phyloP scores from a whole-genome alignment of 2,888 invertebrate genomes.

The Hypselothyrea guttata region DNA sequence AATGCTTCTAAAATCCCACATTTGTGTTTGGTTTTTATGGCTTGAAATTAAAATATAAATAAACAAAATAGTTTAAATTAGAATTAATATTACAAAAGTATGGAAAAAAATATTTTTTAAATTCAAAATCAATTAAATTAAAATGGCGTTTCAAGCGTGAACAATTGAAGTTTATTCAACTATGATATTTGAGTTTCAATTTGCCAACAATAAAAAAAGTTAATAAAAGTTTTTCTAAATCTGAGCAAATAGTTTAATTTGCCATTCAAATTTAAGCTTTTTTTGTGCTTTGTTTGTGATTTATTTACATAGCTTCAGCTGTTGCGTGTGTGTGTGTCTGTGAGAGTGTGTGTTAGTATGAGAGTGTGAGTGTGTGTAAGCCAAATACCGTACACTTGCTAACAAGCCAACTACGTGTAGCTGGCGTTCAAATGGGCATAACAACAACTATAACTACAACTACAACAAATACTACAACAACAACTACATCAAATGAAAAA shows the following conservation, averaged over 20 bases:
- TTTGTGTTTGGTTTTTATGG: no score
- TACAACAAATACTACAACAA: constrained; percentile 18
- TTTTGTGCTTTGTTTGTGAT: neutral
- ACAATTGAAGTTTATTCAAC: no score
- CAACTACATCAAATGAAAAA: constrained; percentile 9
- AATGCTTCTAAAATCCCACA: no score
- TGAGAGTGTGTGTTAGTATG: neutral
- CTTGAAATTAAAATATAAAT: no score
- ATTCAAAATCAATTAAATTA: no score
- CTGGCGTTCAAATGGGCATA: constrained; percentile 67
- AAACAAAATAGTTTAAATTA: no score
- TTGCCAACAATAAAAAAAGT: no score
- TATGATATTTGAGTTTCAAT: neutral
- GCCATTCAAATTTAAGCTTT: neutral
- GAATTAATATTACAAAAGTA: no score
- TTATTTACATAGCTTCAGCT: constrained; percentile 2
- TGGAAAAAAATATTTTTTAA: no score
- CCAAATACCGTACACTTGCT: constrained; percentile 68
- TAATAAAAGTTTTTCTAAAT: no score
- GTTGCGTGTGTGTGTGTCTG: constrained; percentile 30
- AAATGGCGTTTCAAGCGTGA: no score
- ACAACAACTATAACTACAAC: constrained; percentile 27
- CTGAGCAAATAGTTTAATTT: no score
- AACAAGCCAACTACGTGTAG: constrained; percentile 74
- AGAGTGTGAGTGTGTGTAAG: constrained; percentile 25